Percentiles rank a stretch among this genome's conserved stretches.
phyloP scores from a whole-genome alignment of 2,888 invertebrate species.

The Schizaphis graminum region DNA sequence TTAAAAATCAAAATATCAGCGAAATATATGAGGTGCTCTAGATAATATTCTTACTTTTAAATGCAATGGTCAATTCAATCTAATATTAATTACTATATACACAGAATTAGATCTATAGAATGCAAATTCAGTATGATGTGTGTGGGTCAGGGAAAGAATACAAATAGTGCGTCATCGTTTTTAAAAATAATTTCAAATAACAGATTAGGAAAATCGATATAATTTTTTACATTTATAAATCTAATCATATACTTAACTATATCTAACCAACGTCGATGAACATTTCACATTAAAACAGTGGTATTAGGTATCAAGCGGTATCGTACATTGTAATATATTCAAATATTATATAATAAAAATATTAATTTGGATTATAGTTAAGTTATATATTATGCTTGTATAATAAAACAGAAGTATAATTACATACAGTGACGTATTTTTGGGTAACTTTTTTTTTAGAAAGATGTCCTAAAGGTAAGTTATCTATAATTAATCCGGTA shows the following conservation, averaged over 20 bases:
- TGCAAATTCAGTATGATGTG: too few species aligned
- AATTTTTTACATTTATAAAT: neutral
- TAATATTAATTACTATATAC: neutral
- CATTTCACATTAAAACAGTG: neutral
- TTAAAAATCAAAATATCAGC: neutral
- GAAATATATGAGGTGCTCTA: neutral
- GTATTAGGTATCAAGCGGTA: neutral
- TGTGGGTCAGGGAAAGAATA: too few species aligned
- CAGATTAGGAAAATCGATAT: neutral
- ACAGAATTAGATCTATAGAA: too few species aligned
- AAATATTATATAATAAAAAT: too few species aligned
- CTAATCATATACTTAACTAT: neutral
- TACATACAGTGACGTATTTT: too few species aligned
- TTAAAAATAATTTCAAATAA: too few species aligned
- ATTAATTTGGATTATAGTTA: too few species aligned
- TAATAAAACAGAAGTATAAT: constrained; percentile 1
- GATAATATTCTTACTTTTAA: neutral
- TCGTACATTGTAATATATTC: too few species aligned
- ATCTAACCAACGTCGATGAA: neutral
- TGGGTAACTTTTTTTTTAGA: too few species aligned
- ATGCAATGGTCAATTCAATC: neutral
- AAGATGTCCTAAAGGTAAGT: too few species aligned
- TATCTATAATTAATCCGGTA: too few species aligned
- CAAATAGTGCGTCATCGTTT: neutral
- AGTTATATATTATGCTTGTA: neutral